Base-by-base conservation (phyloP, 1,140 invertebrate genomes). In the Ephestia elutella region DNA sequence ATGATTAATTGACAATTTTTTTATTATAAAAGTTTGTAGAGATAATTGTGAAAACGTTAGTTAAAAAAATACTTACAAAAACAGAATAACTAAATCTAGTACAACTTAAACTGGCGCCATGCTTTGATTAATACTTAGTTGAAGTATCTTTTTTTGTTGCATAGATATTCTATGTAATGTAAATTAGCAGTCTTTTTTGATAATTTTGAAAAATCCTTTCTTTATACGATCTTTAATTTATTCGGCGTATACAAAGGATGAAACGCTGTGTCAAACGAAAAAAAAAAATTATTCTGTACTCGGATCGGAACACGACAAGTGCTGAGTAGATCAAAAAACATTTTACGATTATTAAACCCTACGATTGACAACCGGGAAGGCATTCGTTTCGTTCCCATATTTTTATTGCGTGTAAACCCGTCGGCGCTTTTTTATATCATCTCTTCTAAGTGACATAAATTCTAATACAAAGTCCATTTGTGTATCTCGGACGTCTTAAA, bases 391-490 rank as follows among this genome's bases (percentile, higher is more conserved):
- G 78, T 84, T 82, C 78, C 82, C 79, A 87, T 87, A 87, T 87
- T 87, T 87, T 87, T 86, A 87, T 87, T 75, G 82, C 85, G 82
- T 87, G 82, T 86, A 87, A 87, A 80, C 66, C 82, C 76, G 78
- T 86, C 85, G 85, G 82, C 80, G 76, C 74, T 73, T 86, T 86
- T 87, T 86, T 83, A 86, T 84, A 81, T 82, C 84, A 86, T 81
- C 73, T 84, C 78, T 75, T 78, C 80, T 86, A 87, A 84, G 85
- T 84, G 82, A 87, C 85, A 87, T 87, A 87, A 87, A 87, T 87
- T 87, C 82, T 87, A 87, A 87, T 87, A 85, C 85, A 85, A 79
- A 82, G 78, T 86, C 85, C 85, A 87, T 86, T 86, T 86, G 82
- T 87, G 82, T 87, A 86, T 87, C 84, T 87, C 82, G 78, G 81